Base-by-base conservation (phyloP, 2,888 invertebrate genomes). In the Drosophila atripex region DNA sequence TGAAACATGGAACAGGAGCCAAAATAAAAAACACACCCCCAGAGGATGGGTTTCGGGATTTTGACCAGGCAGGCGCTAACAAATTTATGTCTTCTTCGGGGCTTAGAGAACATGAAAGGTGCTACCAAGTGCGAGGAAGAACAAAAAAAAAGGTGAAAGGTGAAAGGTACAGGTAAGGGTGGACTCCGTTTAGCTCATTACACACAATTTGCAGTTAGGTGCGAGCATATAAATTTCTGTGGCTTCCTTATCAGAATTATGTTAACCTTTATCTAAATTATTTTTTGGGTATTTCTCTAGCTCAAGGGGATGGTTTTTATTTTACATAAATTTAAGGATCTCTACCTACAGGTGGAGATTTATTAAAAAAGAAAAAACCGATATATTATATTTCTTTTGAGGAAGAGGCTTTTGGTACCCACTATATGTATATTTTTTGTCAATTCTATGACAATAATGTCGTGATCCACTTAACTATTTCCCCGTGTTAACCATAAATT, bases 141-240 rank as follows among this genome's bases (percentile, higher is more conserved):
- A 14, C 1, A 30, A 51, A 25, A 18, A 30, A 38, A 39, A 35
- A 25, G 46, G 28, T 11, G 28, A 23, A 23, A 23, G 21, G 21
- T 23, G 21, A 23, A 41, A 47, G 55, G 28, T 28, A 28, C 12
- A 23, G 70, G 46, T 51, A 71, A 85, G 85, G 79, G 79, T 82
- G 73, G 78, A 73, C 65, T 69, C 86, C 73, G 88, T 74, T 83
- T 78, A 83, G 88, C 88, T 88, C 88, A 90, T 90, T 89, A 88
- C 78, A 88, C 86, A 86, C 86, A 88, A 89, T 90, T 90, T 86
- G 90, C 90, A 89, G 89, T 86, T 90, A 89, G 90, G 90, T 90
- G 89, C 89, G 90, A 89, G 88, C 89, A 89, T 89, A 90, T 83
- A 89, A 88, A 89, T 86, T 78, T 68, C 55, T 59, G 68, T 56